Evolutionary conservation across 1,140 invertebrate genomes (phyloP).

Genomic region (Heliconius congener): DNA sequence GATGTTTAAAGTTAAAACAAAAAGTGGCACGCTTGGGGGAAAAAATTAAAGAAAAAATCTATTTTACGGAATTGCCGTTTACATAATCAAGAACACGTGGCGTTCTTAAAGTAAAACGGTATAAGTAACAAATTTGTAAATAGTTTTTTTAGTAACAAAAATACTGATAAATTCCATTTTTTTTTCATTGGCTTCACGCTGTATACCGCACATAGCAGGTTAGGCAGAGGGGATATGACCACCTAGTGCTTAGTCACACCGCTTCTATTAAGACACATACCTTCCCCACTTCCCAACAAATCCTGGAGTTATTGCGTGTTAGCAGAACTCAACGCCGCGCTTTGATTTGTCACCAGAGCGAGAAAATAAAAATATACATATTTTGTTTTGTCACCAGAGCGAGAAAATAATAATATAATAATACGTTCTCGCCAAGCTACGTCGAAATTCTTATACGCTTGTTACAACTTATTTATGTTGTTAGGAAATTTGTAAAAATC

Average conservation of each 20-base stretch:
- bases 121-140: neutral
- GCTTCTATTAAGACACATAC: neutral
- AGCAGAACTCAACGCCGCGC: too few species aligned
- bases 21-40: neutral
- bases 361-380: too few species aligned
- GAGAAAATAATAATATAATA: too few species aligned
- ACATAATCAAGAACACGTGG: neutral
- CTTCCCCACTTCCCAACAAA: neutral
- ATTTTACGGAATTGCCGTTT: neutral
- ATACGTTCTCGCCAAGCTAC: too few species aligned
- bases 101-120: neutral
- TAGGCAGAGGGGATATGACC: neutral
- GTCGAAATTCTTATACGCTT: too few species aligned
- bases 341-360: too few species aligned
- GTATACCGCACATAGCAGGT: neutral
- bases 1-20: slow-evolving; percentile 9
- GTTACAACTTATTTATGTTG: too few species aligned
- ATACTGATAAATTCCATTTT: too few species aligned
- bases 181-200: neutral
- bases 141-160: neutral
- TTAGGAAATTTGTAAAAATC: too few species aligned
- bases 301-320: neutral
- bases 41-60: neutral
- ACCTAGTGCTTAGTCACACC: neutral
- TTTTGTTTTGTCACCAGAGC: too few species aligned